These are phyloP conservation scores for Tachina grossa DNA, from an alignment of 2,888 invertebrate genomes.

Conservation along the genomic window DNA sequence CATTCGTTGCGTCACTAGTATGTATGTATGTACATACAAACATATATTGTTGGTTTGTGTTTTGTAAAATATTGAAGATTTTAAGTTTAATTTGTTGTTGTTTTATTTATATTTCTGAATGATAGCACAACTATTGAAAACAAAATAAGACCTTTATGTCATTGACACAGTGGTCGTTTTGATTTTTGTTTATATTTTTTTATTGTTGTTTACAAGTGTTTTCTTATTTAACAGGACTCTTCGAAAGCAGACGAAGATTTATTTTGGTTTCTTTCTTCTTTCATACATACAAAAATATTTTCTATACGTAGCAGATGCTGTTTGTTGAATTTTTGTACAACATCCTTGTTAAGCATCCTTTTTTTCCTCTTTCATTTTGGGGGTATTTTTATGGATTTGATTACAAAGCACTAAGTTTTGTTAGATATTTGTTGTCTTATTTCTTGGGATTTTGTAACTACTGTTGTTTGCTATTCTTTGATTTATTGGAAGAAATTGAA, in stretches of 20 bases:
- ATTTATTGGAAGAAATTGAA: neutral
- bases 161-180: slow-evolving; percentile 60
- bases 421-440: slow-evolving; percentile 10
- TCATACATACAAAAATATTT: neutral
- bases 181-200: slow-evolving; percentile 1
- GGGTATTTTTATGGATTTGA: slow-evolving; percentile 18
- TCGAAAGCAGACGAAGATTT: slow-evolving; percentile 50
- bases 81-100: slow-evolving; percentile 31
- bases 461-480: neutral
- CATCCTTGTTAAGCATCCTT: slow-evolving; percentile 15
- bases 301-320: neutral
- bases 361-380: neutral
- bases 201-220: slow-evolving; percentile 58
- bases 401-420: slow-evolving; percentile 18
- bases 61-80: slow-evolving; percentile 40
- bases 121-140: slow-evolving; percentile 32
- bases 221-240: slow-evolving; percentile 46
- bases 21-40: neutral
- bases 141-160: slow-evolving; percentile 56
- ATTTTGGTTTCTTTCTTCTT: neutral
- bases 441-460: neutral
- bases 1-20: no score
- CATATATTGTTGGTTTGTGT: slow-evolving; percentile 26
- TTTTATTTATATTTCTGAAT: slow-evolving; percentile 31
- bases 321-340: neutral